Evolutionary conservation across 2,888 invertebrate genomes (phyloP), one percentile per base, ranked within the genome.

Genomic region (Eledona agricola): DNA sequence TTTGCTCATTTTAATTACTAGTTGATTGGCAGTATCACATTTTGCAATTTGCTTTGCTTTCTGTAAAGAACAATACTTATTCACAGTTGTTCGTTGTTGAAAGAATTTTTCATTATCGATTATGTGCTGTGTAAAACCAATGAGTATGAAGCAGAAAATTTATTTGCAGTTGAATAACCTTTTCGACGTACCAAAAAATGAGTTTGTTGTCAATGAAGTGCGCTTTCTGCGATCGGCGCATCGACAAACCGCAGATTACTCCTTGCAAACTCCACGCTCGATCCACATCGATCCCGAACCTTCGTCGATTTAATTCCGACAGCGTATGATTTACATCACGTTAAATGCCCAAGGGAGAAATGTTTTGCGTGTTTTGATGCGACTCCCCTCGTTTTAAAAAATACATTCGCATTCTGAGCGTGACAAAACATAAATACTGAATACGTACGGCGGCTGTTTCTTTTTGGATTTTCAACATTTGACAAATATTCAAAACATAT

Each of bases 401-500:
- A 45, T 45, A 22, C 57, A 57, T 59, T 58, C 58, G 54, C 55
- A 54, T 51, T 58, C 57, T 58, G 49, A 50, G 25, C 31, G 54
- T 60, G 62, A 59, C 59, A 62, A 62, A 63, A 62, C 62, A 64
- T 64, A 64, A 63, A 64, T 62, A 60, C 47, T 42, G 55, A 47
- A 59, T 58, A 61, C 49, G 47, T 58, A 59, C 55, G 45, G 43
- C 51, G 47, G 54, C 51, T 51, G 56, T 49, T 35, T 54, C 56
- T 60, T 53, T 57, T 57, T 57, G 40, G 40, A 47, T 60, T 59
- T 58, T 42, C 23, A 49, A 42, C 43, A 40, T 55, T 58, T 63
- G 63, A 65, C 65, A 65, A 63, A 64, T 64, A 64, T 63, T 56
- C 55, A 49, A 58, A 59, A 58, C 59, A 60, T 63, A 64, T 63